A percentile compares a stretch with the other conserved stretches of the same genome.
These are phyloP conservation scores for Phylloscopus collybita DNA, from an alignment of 2,797 vertebrate genomes.

Conservation along the genomic window DNA sequence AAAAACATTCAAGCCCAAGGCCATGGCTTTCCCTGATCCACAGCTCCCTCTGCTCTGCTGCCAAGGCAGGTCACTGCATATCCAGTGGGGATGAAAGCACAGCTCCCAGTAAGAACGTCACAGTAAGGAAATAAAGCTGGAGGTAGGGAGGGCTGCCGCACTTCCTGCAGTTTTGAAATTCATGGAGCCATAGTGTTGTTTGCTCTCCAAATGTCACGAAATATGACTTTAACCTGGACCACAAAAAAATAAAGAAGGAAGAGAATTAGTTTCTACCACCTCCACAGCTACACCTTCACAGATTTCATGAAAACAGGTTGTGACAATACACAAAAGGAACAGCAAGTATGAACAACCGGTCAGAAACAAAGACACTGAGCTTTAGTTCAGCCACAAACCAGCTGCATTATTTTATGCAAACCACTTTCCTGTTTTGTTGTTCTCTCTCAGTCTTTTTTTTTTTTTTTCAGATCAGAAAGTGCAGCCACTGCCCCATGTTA, in stretches of 20 bases:
- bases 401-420: not conserved
- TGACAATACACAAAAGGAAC: not conserved
- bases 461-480: not conserved
- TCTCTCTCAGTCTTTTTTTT: not conserved
- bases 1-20: slow-evolving; percentile 59
- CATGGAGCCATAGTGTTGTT: not conserved
- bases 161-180: not conserved
- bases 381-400: not conserved
- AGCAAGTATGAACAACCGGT: not conserved
- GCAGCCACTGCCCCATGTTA: not conserved
- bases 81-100: not conserved
- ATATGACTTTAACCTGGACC: not conserved
- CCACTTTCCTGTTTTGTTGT: not conserved
- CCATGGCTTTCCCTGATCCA: slow-evolving; percentile 75
- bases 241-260: not conserved
- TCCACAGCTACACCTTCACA: not conserved
- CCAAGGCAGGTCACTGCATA: not conserved
- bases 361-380: not conserved
- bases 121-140: not conserved
- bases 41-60: not conserved
- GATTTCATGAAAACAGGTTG: not conserved
- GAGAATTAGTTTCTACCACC: not conserved
- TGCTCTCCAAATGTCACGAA: not conserved
- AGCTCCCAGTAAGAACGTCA: not conserved
- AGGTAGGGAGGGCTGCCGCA: not conserved